Evolutionary conservation across 2,113 vertebrate species (phyloP).

Genomic region (Numenius arquata): DNA sequence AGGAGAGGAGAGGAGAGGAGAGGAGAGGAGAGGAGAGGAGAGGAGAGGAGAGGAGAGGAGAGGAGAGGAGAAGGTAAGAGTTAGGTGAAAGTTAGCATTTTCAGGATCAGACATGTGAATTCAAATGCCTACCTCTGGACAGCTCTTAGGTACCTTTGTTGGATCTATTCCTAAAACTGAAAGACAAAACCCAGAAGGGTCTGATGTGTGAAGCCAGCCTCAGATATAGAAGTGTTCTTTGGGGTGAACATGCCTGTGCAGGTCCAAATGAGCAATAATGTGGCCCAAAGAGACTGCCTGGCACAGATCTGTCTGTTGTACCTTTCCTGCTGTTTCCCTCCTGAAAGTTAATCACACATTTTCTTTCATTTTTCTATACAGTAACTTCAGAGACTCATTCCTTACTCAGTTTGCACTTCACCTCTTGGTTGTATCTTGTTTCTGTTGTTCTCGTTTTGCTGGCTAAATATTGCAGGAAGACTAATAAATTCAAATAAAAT

Average conservation of each 20-base stretch:
- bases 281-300: background rate
- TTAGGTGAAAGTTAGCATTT: background rate
- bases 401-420: background rate
- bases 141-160: background rate
- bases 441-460: slow-evolving; percentile 58
- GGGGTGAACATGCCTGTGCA: background rate
- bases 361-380: background rate
- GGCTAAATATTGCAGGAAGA: slow-evolving; percentile 64
- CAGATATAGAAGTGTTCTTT: background rate
- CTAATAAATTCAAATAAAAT: slow-evolving; percentile 72
- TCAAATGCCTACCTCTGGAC: background rate
- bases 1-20: background rate
- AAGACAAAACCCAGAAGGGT: background rate
- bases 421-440: slow-evolving; percentile 47
- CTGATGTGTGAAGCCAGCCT: background rate
- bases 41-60: background rate
- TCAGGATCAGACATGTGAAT: background rate
- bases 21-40: background rate
- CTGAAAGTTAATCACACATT: background rate
- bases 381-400: slow-evolving; percentile 4
- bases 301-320: background rate
- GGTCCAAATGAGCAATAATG: background rate
- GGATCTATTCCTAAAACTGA: background rate
- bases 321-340: background rate
- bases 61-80: background rate